Conservation (phyloP, 1,140 invertebrate genomes). For the Wiebesia pumilae region DNA sequence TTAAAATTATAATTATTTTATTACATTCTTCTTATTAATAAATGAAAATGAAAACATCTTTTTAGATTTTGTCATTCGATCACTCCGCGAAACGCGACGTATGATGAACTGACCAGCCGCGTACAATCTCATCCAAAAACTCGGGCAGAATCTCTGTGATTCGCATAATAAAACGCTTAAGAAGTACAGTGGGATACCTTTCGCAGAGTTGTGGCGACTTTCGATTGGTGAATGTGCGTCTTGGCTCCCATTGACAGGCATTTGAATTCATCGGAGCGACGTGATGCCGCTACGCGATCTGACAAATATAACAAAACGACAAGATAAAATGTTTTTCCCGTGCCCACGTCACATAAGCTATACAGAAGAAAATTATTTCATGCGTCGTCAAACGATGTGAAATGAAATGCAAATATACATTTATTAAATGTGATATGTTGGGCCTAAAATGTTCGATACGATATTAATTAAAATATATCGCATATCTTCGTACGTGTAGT, state of each 20-base stretch:
- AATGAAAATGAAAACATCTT: too few species aligned
- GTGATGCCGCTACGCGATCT: not conserved
- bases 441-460: not conserved
- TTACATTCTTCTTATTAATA: too few species aligned
- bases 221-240: not conserved
- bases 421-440: not conserved
- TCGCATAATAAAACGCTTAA: conserved; percentile 34
- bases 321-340: not conserved
- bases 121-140: not conserved
- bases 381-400: not conserved
- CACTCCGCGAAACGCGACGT: not conserved
- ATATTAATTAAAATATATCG: not conserved
- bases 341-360: too few species aligned
- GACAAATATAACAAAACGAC: conserved; percentile 28
- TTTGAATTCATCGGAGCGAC: conserved; percentile 35
- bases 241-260: not conserved
- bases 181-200: conserved; percentile 24
- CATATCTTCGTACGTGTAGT: too few species aligned
- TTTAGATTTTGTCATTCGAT: not conserved
- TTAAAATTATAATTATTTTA: too few species aligned
- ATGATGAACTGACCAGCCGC: conserved; percentile 11
- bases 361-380: not conserved
- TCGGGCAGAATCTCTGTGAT: not conserved
- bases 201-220: not conserved
- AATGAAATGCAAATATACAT: not conserved